Percentiles rank a stretch among this genome's conserved stretches.
These are phyloP conservation scores for Glaucopsyche alexis DNA, from an alignment of 2,888 invertebrate genomes.

Conservation along the genomic window DNA sequence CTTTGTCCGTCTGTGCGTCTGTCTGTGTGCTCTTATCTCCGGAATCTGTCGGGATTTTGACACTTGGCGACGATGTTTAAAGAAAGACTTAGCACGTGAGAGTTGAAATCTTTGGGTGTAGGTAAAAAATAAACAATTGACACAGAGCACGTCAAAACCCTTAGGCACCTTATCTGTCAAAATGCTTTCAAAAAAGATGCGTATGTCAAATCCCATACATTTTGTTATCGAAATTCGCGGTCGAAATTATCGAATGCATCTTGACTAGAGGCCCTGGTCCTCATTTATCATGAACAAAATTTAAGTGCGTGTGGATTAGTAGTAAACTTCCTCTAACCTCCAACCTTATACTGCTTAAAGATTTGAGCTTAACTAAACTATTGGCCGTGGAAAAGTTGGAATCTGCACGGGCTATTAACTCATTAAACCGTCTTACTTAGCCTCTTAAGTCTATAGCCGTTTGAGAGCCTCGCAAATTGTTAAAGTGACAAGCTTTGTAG, in stretches of 20 bases:
- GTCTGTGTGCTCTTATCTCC: slow-evolving; percentile 4
- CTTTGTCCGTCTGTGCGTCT: slow-evolving; percentile 25
- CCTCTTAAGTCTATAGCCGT: background rate
- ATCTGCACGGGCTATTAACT: background rate
- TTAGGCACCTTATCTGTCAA: background rate
- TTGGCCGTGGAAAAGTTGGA: background rate
- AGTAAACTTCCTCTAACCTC: too few relatives aligned
- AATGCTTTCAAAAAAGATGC: too few relatives aligned
- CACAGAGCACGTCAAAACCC: background rate
- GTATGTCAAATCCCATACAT: too few relatives aligned
- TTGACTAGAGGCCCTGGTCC: too few relatives aligned
- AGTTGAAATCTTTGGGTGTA: background rate
- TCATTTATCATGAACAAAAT: too few relatives aligned
- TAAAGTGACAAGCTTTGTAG: too few relatives aligned
- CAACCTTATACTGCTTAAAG: too few relatives aligned
- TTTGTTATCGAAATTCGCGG: too few relatives aligned
- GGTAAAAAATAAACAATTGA: slow-evolving; percentile 21
- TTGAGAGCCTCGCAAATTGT: too few relatives aligned
- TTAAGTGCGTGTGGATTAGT: too few relatives aligned
- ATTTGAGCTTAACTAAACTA: background rate
- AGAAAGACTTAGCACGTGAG: slow-evolving; percentile 16
- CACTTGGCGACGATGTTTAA: slow-evolving; percentile 23
- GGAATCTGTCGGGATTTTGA: slow-evolving; percentile 8
- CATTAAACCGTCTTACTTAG: background rate
- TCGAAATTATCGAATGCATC: too few relatives aligned